phyloP scores from a whole-genome alignment of 2,888 invertebrate genomes.

The Hypomecis atomaria region DNA sequence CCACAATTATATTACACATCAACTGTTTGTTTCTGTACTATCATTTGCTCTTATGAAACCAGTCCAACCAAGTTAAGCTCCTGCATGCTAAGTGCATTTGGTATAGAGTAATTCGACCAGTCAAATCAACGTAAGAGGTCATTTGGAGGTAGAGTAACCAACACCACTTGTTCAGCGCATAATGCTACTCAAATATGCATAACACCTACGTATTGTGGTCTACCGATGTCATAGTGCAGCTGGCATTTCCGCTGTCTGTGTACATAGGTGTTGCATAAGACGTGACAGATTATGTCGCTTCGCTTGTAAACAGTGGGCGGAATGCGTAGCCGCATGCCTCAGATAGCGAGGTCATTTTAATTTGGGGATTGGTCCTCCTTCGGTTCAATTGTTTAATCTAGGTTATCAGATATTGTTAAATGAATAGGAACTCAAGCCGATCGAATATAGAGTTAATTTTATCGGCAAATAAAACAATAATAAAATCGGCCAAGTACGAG shows the following conservation, averaged over 20 bases:
- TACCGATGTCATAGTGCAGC: conserved; percentile 36
- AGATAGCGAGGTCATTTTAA: conserved; percentile 38
- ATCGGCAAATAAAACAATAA: too few species aligned
- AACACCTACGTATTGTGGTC: conserved; percentile 29
- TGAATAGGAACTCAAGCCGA: background rate
- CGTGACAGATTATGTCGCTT: conserved; percentile 44
- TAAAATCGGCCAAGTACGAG: too few species aligned
- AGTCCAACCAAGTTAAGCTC: too few species aligned
- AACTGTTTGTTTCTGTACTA: too few species aligned
- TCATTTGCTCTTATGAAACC: too few species aligned
- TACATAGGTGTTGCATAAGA: conserved; percentile 56
- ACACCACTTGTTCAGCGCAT: background rate
- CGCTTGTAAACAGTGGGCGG: conserved; percentile 41
- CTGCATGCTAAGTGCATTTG: too few species aligned
- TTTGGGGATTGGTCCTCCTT: conserved; percentile 33
- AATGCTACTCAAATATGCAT: conserved; percentile 4
- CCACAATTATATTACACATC: too few species aligned
- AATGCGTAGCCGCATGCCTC: conserved; percentile 45
- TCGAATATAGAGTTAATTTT: too few species aligned
- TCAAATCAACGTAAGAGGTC: too few species aligned
- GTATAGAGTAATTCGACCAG: too few species aligned
- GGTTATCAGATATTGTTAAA: conserved; percentile 6
- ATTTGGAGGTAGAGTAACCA: background rate
- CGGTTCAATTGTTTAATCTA: conserved; percentile 21
- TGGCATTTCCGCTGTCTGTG: conserved; percentile 46